Conservation (phyloP, 2,797 vertebrate species). For the Odontamblyopus lacepedii region DNA sequence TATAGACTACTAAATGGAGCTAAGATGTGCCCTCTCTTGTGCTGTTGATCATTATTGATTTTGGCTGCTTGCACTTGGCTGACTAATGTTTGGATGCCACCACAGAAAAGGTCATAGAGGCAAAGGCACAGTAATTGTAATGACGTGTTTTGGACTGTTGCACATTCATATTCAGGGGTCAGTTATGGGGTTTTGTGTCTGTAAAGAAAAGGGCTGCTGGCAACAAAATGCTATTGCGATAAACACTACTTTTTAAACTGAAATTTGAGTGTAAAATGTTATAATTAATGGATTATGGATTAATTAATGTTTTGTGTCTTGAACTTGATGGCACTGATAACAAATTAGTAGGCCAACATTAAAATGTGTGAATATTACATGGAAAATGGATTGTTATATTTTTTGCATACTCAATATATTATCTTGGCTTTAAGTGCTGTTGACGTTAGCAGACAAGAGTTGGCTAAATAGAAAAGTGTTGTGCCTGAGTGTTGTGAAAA, state of each 20-base stretch:
- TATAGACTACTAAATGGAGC: constrained; percentile 45
- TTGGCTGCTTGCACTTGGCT: constrained; percentile 51
- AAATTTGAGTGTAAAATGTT: background rate
- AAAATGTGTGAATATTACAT: too few species aligned
- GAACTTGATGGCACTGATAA: too few species aligned
- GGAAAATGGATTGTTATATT: background rate
- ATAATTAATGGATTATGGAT: too few species aligned
- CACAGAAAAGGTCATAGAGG: constrained; percentile 52
- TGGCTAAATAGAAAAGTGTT: background rate
- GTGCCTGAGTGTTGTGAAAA: background rate
- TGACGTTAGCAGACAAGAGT: background rate
- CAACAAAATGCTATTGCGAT: background rate
- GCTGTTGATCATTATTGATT: constrained; percentile 61
- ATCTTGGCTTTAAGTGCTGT: background rate
- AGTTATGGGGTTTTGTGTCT: constrained; percentile 6
- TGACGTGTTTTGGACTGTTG: constrained; percentile 19
- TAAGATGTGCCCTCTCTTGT: constrained; percentile 52
- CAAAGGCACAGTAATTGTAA: constrained; percentile 27
- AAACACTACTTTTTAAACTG: background rate
- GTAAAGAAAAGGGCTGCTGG: background rate
- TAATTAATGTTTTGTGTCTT: too few species aligned
- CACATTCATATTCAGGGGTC: constrained; percentile 7
- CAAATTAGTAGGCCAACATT: too few species aligned
- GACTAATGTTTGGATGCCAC: constrained; percentile 54
- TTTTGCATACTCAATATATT: too few species aligned